Base-by-base conservation (phyloP, 2,797 vertebrate genomes). In the Smutsia gigantea region DNA sequence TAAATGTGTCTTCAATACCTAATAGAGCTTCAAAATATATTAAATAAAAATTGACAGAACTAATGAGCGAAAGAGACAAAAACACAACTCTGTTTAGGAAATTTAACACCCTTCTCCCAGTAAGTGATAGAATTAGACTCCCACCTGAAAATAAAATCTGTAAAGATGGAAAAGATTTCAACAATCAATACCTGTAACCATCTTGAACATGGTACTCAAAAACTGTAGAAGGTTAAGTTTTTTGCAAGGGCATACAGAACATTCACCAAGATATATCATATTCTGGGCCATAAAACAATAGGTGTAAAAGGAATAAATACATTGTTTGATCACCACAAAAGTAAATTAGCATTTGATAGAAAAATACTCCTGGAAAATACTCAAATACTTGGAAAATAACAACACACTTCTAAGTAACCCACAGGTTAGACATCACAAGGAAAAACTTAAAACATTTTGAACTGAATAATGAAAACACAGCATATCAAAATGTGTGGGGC, bases 391-490 rank as follows among this genome's bases (percentile, higher is more conserved):
- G 34, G 71, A 90, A 93, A 78, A 64, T 51, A 82, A 87, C 27
- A 75, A 55, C 8, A 72, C 3, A 64, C 13, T 79, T 85, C 66
- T 88, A 92, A 85, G 79, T 57, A 87, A 94, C 31, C 18, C 61
- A 78, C 7, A 93, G 39, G 31, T 77, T 68, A 94, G 42, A 81
- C 61, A 86, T 61, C 15, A 59, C 55, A 94, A 53, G n/a, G 23
- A 29, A 78, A 88, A 51, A 91, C 25, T 59, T 31, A 79, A 93
- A 95, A 74, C 85, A 91, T 61, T 95, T 96, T 86, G 6, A 79
- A 83, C 37, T 42, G 64, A 87, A 64, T 69, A 94, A 84, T 63
- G 55, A 90, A 95, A 82, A 92, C 10, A 57, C 3, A 86, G 31
- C 11, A 46, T 42, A 90, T 53, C 59, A 86, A 86, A 96, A 55